Evolutionary conservation across 2,888 invertebrate species (phyloP).

Genomic region (Muscina levida): DNA sequence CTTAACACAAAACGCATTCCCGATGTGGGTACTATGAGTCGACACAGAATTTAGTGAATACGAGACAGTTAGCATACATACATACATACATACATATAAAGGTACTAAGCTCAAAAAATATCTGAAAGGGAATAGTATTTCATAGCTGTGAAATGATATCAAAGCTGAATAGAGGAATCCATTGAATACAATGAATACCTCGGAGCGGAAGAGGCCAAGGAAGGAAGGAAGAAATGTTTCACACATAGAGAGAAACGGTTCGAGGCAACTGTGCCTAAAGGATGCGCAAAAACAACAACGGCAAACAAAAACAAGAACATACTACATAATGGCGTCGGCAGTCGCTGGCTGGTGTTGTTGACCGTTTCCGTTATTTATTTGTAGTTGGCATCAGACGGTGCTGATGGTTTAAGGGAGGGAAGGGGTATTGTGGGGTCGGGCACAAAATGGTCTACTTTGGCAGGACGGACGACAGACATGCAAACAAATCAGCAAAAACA

Average conservation of each 20-base stretch:
- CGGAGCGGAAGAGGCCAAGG: not conserved
- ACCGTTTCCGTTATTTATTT: constrained; percentile 62
- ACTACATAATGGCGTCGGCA: constrained; percentile 60
- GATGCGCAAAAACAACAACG: constrained; percentile 38
- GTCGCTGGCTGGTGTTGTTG: constrained; percentile 42
- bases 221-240: constrained; percentile 69
- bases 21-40: too few species aligned
- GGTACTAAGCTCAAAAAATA: not conserved
- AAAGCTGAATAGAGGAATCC: not conserved
- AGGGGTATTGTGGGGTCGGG: not conserved
- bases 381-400: constrained; percentile 38
- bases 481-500: constrained; percentile 33
- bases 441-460: not conserved
- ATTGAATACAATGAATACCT: not conserved
- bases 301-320: constrained; percentile 30
- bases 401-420: constrained; percentile 25
- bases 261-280: constrained; percentile 21
- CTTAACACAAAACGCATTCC: too few species aligned
- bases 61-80: not conserved
- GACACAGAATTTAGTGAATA: too few species aligned
- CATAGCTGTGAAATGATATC: not conserved
- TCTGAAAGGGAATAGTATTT: constrained; percentile 8
- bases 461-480: constrained; percentile 10
- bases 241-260: constrained; percentile 53
- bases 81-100: not conserved